Percentiles rank a stretch among this genome's conserved stretches.
phyloP scores from a whole-genome alignment of 2,797 vertebrate species.

The Cercopithecus mitis region DNA sequence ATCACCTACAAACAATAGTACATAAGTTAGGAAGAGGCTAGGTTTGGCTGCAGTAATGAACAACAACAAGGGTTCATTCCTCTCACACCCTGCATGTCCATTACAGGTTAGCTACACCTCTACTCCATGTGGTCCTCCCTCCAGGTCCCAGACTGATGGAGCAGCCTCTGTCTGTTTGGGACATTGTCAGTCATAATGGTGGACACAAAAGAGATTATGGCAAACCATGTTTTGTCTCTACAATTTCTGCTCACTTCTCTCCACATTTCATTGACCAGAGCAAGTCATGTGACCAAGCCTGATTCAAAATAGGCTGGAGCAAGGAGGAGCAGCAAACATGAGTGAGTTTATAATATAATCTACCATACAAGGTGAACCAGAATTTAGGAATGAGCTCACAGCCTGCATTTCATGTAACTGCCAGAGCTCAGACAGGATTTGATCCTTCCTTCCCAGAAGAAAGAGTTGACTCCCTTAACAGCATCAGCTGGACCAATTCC shows the following conservation, averaged over 20 bases:
- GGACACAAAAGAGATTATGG: neutral
- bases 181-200: neutral
- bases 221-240: neutral
- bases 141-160: neutral
- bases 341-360: neutral
- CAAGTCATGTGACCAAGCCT: neutral
- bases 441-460: conserved; percentile 29
- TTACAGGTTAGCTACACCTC: neutral
- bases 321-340: fast-evolving
- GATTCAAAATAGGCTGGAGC: neutral
- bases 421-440: neutral
- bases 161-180: neutral
- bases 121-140: fast-evolving
- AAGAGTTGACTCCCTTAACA: neutral
- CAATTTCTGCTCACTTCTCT: neutral
- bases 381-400: neutral
- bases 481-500: neutral
- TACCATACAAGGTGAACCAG: fast-evolving
- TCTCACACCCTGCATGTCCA: neutral
- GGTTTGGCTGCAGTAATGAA: neutral
- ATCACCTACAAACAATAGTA: neutral
- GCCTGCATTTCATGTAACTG: neutral
- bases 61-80: neutral
- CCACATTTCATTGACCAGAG: neutral
- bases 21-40: neutral